These are phyloP conservation scores for Odobenus rosmarus DNA, from an alignment of 2,113 vertebrate species.

Conservation along the genomic window DNA sequence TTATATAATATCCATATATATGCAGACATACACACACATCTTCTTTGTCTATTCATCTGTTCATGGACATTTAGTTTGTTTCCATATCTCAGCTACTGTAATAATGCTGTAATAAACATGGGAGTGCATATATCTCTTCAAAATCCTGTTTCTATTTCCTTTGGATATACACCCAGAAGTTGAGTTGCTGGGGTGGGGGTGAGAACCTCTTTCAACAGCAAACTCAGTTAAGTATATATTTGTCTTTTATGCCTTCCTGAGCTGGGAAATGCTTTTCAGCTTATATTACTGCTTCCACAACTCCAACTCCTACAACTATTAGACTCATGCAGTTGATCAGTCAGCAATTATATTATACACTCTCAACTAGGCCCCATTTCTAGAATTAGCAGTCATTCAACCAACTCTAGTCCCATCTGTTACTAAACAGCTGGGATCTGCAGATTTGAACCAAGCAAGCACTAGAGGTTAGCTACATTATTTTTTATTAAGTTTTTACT, in stretches of 20 bases:
- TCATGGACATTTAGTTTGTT: not conserved
- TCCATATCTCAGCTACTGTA: not conserved
- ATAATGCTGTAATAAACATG: not conserved
- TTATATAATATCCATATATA: not conserved
- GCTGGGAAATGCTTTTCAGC: not conserved
- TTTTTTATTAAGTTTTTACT: not conserved
- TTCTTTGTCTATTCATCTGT: not conserved
- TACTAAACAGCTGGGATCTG: not conserved
- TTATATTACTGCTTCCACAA: not conserved
- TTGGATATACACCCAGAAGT: not conserved
- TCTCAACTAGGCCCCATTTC: not conserved
- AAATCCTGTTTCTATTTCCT: not conserved
- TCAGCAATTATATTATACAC: not conserved
- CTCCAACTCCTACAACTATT: not conserved
- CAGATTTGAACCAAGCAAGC: not conserved
- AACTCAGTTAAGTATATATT: not conserved
- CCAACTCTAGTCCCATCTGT: not conserved
- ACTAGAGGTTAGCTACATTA: not conserved
- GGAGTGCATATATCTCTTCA: not conserved
- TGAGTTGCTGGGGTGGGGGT: not conserved
- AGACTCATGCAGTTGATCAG: not conserved
- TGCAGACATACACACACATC: not conserved
- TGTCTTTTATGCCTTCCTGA: not conserved
- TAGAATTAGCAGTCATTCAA: not conserved
- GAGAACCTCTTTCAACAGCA: not conserved